Evolutionary conservation across 2,797 vertebrate genomes (phyloP).

Genomic region (Anolis apletophallus): DNA sequence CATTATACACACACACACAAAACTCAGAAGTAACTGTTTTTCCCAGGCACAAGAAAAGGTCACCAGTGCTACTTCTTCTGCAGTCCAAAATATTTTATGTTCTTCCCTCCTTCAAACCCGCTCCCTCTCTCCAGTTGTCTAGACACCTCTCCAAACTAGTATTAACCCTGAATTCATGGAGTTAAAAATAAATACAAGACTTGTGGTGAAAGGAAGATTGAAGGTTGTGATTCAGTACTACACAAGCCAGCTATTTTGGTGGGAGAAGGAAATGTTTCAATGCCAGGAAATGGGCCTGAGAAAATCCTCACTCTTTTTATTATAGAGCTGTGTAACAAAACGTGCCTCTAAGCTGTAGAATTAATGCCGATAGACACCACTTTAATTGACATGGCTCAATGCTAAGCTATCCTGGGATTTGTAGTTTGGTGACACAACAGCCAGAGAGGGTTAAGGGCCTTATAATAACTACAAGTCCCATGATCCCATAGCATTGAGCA

Average conservation of each 20-base stretch:
- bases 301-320: neutral
- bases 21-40: neutral
- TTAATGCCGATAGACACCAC: too few species aligned
- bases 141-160: neutral
- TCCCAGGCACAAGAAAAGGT: neutral
- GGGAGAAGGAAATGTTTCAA: neutral
- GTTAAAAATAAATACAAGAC: conserved; percentile 4
- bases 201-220: neutral
- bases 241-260: neutral
- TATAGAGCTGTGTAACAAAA: neutral
- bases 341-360: too few species aligned
- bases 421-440: too few species aligned
- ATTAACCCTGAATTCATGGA: neutral
- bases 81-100: neutral
- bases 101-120: neutral
- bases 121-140: neutral
- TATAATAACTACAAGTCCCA: too few species aligned
- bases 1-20: neutral
- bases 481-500: too few species aligned
- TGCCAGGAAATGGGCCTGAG: neutral
- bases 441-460: too few species aligned
- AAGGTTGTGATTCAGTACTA: neutral
- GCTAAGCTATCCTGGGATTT: too few species aligned
- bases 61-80: neutral
- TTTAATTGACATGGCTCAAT: too few species aligned